Evolutionary conservation across 2,113 vertebrate species (phyloP).

Genomic region (Ramphastos sulfuratus): DNA sequence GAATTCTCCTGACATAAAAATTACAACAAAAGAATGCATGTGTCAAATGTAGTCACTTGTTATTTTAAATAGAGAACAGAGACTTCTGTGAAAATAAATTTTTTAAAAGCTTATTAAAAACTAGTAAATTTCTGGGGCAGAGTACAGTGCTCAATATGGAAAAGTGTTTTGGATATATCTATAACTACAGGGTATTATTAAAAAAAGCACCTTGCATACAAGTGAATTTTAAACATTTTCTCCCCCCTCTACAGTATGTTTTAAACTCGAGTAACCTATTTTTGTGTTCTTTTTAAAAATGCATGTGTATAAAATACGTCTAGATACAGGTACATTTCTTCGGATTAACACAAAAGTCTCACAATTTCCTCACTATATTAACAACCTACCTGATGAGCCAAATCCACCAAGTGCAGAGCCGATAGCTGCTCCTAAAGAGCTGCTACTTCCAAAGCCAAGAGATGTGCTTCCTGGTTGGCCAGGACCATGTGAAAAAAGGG

Average conservation of each 20-base stretch:
- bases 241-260: neutral
- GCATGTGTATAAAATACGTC: neutral
- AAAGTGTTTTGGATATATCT: neutral
- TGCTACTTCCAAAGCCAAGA: constrained; percentile 91
- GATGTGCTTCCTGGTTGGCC: constrained; percentile 88
- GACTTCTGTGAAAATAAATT: neutral
- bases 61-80: neutral
- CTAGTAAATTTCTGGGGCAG: neutral
- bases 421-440: constrained; percentile 90
- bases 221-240: neutral
- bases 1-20: neutral
- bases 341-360: neutral
- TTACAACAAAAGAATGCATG: neutral
- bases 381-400: constrained; percentile 89
- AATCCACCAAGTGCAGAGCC: constrained; percentile 95
- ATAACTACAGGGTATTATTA: neutral
- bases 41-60: neutral
- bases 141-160: neutral
- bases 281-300: neutral
- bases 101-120: neutral
- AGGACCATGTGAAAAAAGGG: constrained; percentile 93
- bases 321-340: constrained; percentile 10
- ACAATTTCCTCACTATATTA: constrained; percentile 48
- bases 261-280: neutral
- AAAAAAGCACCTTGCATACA: neutral